Conservation (phyloP, 2,888 invertebrate species). For the Tholera decimalis region DNA sequence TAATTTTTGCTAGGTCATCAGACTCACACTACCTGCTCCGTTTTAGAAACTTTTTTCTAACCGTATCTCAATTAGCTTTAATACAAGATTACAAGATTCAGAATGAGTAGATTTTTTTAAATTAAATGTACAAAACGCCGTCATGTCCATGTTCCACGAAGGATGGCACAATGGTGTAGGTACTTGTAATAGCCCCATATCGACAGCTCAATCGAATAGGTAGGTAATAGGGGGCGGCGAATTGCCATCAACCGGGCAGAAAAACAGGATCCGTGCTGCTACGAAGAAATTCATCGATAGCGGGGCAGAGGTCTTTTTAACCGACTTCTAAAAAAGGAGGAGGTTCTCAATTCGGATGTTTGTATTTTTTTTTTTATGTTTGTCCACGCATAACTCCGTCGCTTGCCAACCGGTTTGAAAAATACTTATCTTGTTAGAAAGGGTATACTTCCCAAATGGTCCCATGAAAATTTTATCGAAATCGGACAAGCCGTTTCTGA, state of each 20-base stretch:
- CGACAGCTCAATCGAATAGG: not conserved
- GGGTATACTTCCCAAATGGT: too few species aligned
- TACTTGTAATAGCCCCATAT: too few species aligned
- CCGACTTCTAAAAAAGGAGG: too few species aligned
- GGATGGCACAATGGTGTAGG: too few species aligned
- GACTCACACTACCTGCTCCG: slow-evolving; percentile 12
- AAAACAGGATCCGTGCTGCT: not conserved
- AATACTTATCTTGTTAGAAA: too few species aligned
- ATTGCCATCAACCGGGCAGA: not conserved
- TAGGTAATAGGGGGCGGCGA: not conserved
- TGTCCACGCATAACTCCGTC: too few species aligned
- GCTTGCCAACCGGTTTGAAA: too few species aligned
- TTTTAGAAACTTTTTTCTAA: slow-evolving; percentile 8
- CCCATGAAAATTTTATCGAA: too few species aligned
- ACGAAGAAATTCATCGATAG: not conserved
- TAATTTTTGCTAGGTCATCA: slow-evolving; percentile 20
- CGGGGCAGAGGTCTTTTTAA: too few species aligned
- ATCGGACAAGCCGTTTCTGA: too few species aligned
- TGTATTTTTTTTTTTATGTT: too few species aligned
- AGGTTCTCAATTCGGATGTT: too few species aligned
- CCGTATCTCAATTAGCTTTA: slow-evolving; percentile 9
- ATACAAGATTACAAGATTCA: not conserved
- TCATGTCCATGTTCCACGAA: not conserved
- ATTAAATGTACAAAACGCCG: not conserved
- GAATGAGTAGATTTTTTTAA: not conserved